Percentiles rank a stretch among this genome's conserved stretches.
Evolutionary conservation across 2,888 invertebrate genomes (phyloP).

Genomic region (Clunio marinus): DNA sequence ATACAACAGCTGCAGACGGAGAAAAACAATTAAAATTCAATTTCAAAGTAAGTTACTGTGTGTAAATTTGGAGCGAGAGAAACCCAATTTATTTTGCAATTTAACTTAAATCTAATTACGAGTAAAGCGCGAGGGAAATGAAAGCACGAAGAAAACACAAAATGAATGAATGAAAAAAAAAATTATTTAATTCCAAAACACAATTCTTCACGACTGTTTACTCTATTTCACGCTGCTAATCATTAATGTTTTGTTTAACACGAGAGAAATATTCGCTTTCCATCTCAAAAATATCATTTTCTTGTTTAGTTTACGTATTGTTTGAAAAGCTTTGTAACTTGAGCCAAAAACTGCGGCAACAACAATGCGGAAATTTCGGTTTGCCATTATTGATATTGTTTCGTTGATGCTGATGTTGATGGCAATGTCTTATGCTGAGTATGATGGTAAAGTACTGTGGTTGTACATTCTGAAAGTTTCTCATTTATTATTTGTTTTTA

Average conservation of each 20-base stretch:
- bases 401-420: slow-evolving; percentile 17
- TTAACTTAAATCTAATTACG: slow-evolving; percentile 27
- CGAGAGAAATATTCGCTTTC: background rate
- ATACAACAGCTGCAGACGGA: slow-evolving; percentile 12
- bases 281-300: background rate
- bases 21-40: slow-evolving; percentile 20
- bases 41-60: slow-evolving; percentile 11
- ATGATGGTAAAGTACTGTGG: slow-evolving; percentile 23
- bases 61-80: slow-evolving; percentile 1
- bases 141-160: background rate
- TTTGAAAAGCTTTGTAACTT: background rate
- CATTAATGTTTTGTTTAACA: slow-evolving; percentile 13
- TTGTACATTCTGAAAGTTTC: background rate
- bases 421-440: slow-evolving; percentile 27
- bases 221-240: slow-evolving; percentile 35
- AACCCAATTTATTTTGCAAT: slow-evolving; percentile 18
- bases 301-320: slow-evolving; percentile 1
- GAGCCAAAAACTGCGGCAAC: slow-evolving; percentile 16
- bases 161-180: background rate
- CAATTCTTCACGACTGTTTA: slow-evolving; percentile 34
- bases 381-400: slow-evolving; percentile 37
- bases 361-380: slow-evolving; percentile 35
- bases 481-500: background rate
- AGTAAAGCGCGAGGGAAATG: background rate
- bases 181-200: slow-evolving; percentile 13